Conservation (phyloP, 1,140 invertebrate species). For the Drosophila nannoptera region DNA sequence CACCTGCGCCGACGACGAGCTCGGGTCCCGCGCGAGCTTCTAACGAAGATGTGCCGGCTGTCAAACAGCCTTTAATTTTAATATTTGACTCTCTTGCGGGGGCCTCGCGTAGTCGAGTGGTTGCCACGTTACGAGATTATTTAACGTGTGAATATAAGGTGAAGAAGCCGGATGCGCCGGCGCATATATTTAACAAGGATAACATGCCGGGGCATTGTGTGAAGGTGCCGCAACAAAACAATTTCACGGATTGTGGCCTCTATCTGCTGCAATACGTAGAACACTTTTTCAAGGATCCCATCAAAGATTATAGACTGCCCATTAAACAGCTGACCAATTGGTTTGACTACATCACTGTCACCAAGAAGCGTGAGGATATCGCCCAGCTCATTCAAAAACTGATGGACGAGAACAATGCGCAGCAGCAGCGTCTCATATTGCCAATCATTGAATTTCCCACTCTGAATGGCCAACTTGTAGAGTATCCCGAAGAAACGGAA, state of each 20-base stretch:
- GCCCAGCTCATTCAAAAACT: constrained; percentile 85
- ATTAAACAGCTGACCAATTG: constrained; percentile 87
- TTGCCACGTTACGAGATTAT: constrained; percentile 93
- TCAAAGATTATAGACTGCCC: constrained; percentile 86
- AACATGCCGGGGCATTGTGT: constrained; percentile 90
- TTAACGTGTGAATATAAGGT: constrained; percentile 92
- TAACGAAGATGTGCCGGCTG: constrained; percentile 54
- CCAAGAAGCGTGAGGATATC: constrained; percentile 88
- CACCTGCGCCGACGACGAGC: constrained; percentile 6
- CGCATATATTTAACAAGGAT: constrained; percentile 85
- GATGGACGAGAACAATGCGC: constrained; percentile 83
- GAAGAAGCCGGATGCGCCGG: constrained; percentile 82
- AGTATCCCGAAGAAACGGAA: constrained; percentile 67
- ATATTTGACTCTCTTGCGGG: constrained; percentile 96
- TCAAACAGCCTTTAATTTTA: constrained; percentile 89
- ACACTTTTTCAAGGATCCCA: constrained; percentile 92
- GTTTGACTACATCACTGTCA: constrained; percentile 89
- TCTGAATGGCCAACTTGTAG: constrained; percentile 81
- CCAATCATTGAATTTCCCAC: constrained; percentile 85
- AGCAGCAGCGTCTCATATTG: constrained; percentile 80
- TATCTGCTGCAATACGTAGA: constrained; percentile 98
- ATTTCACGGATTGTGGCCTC: constrained; percentile 97
- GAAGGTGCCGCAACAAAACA: constrained; percentile 97
- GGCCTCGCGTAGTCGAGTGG: constrained; percentile 88
- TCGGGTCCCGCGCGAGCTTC: constrained; percentile 30